phyloP scores from a whole-genome alignment of 2,797 vertebrate genomes.

The Acropternis orthonyx region DNA sequence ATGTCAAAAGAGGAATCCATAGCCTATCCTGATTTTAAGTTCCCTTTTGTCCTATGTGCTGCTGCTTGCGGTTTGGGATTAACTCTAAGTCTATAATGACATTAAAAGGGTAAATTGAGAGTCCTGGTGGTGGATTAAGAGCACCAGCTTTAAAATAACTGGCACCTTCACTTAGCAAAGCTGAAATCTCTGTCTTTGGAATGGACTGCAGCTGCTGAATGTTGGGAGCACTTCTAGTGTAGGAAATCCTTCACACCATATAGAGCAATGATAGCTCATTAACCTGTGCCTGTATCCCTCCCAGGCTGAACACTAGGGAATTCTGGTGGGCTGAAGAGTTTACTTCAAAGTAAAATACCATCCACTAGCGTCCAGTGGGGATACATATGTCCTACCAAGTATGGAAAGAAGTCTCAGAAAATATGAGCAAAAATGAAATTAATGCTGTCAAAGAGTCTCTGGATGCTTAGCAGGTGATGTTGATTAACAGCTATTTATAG shows the following conservation, averaged over 20 bases:
- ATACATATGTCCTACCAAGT: neutral
- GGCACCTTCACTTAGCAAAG: neutral
- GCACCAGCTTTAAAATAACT: conserved; percentile 1
- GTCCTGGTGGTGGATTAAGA: conserved; percentile 33
- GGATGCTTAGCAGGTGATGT: conserved; percentile 1
- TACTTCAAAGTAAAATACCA: conserved; percentile 8
- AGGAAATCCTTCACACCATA: neutral
- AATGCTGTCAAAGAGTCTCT: neutral
- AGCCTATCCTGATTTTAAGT: conserved; percentile 19
- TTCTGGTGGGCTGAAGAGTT: neutral
- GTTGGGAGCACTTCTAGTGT: neutral
- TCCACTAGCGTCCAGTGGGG: neutral
- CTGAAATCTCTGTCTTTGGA: neutral
- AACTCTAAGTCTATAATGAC: conserved; percentile 41
- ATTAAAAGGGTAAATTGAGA: conserved; percentile 43
- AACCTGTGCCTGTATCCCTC: neutral
- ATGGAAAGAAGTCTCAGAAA: neutral
- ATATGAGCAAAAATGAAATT: neutral
- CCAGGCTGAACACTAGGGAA: neutral
- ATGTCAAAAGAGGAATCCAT: conserved; percentile 8
- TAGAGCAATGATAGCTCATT: neutral
- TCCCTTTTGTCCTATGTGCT: conserved; percentile 1
- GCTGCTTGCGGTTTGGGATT: conserved; percentile 34
- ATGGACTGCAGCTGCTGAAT: neutral
- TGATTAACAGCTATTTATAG: conserved; percentile 37